Evolutionary conservation across 2,888 invertebrate genomes (phyloP).

Genomic region (Ecliptopera silaceata): DNA sequence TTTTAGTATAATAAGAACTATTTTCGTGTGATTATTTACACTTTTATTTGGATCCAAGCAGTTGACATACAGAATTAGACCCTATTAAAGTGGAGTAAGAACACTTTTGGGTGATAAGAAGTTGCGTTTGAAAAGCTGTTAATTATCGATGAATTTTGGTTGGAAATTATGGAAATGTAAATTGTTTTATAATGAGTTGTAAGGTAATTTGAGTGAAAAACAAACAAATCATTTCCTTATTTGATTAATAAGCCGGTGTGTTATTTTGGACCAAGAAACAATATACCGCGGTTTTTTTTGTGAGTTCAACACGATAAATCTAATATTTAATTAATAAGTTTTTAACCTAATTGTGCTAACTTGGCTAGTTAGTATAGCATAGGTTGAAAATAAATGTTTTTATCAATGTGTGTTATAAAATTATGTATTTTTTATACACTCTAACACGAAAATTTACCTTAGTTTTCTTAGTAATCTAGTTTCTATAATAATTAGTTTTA

Average conservation of each 20-base stretch:
- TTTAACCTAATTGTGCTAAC: too few relatives aligned
- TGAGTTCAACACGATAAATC: too few relatives aligned
- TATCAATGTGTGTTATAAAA: too few relatives aligned
- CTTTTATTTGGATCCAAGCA: neutral
- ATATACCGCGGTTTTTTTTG: too few relatives aligned
- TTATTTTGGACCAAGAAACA: too few relatives aligned
- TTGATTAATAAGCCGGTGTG: neutral
- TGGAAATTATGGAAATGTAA: neutral
- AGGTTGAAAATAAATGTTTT: too few relatives aligned
- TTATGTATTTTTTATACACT: too few relatives aligned
- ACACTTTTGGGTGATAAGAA: neutral
- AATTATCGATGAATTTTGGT: slow-evolving; percentile 12
- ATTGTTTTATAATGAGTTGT: slow-evolving; percentile 1
- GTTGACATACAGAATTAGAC: slow-evolving; percentile 4
- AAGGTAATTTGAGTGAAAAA: neutral
- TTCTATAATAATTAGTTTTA: too few relatives aligned
- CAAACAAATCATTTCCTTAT: neutral
- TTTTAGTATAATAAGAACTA: slow-evolving; percentile 7
- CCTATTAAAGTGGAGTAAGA: neutral
- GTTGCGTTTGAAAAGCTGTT: neutral
- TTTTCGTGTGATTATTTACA: slow-evolving; percentile 31
- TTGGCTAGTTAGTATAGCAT: too few relatives aligned
- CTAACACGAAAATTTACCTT: too few relatives aligned
- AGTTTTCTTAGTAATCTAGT: neutral
- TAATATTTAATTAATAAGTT: too few relatives aligned